Conservation (phyloP, 2,888 invertebrate genomes). For the Ectropis crepuscularia region DNA sequence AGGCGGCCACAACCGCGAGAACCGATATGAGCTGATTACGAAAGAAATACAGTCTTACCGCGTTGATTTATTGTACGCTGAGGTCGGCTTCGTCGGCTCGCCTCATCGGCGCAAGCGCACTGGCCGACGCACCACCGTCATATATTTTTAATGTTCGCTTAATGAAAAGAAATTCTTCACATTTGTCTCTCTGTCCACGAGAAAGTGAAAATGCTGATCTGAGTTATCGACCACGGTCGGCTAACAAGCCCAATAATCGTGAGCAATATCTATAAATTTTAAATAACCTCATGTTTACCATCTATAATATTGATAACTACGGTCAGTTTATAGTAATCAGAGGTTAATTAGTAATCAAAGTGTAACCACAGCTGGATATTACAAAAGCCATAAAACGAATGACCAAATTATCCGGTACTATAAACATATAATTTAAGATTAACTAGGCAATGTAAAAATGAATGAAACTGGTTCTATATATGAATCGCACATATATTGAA, state of each 20-base stretch:
- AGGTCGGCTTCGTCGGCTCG: constrained; percentile 70
- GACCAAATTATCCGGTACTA: constrained; percentile 21
- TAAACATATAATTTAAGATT: constrained; percentile 20
- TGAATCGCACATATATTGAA: constrained; percentile 9
- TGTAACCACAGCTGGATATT: constrained; percentile 43
- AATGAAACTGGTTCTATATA: constrained; percentile 24
- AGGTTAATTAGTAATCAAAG: constrained; percentile 55
- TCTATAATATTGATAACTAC: constrained; percentile 41
- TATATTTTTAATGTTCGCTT: constrained; percentile 65
- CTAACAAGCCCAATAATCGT: constrained; percentile 48
- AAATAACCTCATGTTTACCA: constrained; percentile 35
- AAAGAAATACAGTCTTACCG: constrained; percentile 82
- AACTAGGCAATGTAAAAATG: constrained; percentile 19
- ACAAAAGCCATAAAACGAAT: constrained; percentile 26
- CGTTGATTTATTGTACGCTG: constrained; percentile 77
- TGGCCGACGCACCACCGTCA: constrained; percentile 51
- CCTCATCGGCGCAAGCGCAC: constrained; percentile 45
- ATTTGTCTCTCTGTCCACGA: constrained; percentile 65
- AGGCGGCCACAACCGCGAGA: constrained; percentile 79
- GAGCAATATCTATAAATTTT: constrained; percentile 40
- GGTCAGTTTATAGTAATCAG: constrained; percentile 59
- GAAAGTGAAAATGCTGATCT: constrained; percentile 56
- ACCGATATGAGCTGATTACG: constrained; percentile 83
- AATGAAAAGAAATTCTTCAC: constrained; percentile 72
- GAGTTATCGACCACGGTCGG: constrained; percentile 48